Percentiles rank a stretch among this genome's conserved stretches.
Evolutionary conservation across 2,797 vertebrate species (phyloP).

Genomic region (Lophius americanus): DNA sequence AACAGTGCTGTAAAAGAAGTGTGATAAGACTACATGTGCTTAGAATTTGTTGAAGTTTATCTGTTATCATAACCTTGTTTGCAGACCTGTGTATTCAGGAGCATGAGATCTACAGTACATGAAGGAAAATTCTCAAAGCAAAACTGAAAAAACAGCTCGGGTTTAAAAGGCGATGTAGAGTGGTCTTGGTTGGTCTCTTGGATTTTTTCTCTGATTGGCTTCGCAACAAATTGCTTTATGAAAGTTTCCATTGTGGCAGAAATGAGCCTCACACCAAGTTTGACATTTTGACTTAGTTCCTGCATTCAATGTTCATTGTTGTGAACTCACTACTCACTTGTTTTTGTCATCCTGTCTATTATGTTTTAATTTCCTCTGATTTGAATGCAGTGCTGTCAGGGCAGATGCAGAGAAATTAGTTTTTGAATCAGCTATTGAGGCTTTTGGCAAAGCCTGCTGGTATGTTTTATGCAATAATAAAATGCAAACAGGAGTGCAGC

Average conservation of each 20-base stretch:
- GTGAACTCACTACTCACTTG: slow-evolving; percentile 19
- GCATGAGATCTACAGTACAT: neutral
- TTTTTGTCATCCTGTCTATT: slow-evolving; percentile 28
- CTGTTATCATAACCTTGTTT: neutral
- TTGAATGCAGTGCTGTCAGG: slow-evolving; percentile 34
- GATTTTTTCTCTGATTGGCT: neutral
- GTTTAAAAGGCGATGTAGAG: no score
- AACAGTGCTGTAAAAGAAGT: neutral
- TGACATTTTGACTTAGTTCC: slow-evolving; percentile 38
- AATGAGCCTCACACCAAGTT: slow-evolving; percentile 2
- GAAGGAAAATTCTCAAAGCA: neutral
- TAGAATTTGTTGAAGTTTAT: neutral
- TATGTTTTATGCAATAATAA: slow-evolving; percentile 20
- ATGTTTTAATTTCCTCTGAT: slow-evolving; percentile 25
- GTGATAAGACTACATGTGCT: slow-evolving; percentile 15
- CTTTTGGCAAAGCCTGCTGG: neutral
- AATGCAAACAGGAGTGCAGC: slow-evolving; percentile 23
- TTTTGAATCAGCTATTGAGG: slow-evolving; percentile 28
- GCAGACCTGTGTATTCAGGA: neutral
- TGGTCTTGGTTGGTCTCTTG: neutral
- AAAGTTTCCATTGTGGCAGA: slow-evolving; percentile 3
- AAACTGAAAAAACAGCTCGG: slow-evolving; percentile 1
- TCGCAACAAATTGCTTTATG: neutral
- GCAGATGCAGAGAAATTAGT: slow-evolving; percentile 22
- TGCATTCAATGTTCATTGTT: slow-evolving; percentile 24